Evolutionary conservation across 2,113 vertebrate genomes (phyloP), one percentile per base, ranked within the genome.

Genomic region (Mystacornis crossleyi): DNA sequence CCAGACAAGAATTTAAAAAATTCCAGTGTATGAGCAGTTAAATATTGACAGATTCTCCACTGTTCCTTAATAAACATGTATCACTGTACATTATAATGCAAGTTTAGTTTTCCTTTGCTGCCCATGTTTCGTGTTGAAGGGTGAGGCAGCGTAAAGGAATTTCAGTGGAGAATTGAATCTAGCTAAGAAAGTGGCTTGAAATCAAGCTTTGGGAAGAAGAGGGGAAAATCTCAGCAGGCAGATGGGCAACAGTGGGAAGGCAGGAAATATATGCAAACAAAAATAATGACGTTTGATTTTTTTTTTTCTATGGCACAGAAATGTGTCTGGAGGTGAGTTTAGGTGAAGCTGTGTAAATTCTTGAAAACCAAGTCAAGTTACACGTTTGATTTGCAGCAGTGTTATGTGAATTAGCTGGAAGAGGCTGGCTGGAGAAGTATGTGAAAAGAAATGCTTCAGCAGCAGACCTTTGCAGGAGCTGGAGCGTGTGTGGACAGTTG

Each of bases 111-210:
- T 61, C 33, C 26, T 90, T 72, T 83, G 73, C 43, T 93, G 64
- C 67, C 66, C 6, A 3, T 70, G 24, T 61, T 95, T 80, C 5
- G 1, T 34, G 31, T 67, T 83, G n/a, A 69, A 77, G 69, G 55
- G 55, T 94, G 90, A 96, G 75, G 60, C 69, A 86, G 64, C 75
- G 81, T 74, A 93, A 94, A 93, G 77, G 82, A 95, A 88, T 88
- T 94, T 86, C 28, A 43, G 92, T 81, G 72, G 88, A 92, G 64
- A 92, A 53, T 48, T 86, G 21, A 90, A 89, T 83, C 60, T 77
- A 86, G 85, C 75, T 72, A 81, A 81, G 64, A 43, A 82, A 92
- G 79, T 36, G 67, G 67, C 86, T 88, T 34, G 64, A 90, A 90
- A 73, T 40, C 11, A 53, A 73, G 60, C 54, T 83, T 88, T 48